Conservation (phyloP, 2,113 vertebrate genomes). For the Anseranas semipalmata region DNA sequence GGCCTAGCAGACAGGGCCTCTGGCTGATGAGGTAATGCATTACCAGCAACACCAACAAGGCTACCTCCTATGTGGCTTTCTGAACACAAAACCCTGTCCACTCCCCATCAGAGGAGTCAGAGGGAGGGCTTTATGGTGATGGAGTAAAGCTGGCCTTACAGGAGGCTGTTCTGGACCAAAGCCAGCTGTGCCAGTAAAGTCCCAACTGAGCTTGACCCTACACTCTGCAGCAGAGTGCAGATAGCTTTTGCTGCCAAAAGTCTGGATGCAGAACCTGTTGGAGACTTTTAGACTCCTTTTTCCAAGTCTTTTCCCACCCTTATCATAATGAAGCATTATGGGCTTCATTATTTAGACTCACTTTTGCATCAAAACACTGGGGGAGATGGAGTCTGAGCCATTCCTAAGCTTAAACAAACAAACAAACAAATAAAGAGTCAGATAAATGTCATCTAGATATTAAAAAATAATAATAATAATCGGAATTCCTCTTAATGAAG, state of each 20-base stretch:
- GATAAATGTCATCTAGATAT: background rate
- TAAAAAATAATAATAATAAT: background rate
- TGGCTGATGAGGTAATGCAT: background rate
- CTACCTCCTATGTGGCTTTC: background rate
- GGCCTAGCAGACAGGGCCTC: background rate
- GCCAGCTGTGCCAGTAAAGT: background rate
- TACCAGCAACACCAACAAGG: background rate
- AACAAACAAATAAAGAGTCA: background rate
- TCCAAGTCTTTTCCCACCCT: background rate
- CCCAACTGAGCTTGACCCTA: rapidly evolving
- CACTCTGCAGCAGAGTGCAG: background rate
- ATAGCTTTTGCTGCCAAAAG: background rate
- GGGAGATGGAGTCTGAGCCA: background rate
- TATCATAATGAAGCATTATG: background rate
- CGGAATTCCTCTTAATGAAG: background rate
- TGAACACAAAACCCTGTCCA: background rate
- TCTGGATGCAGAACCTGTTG: background rate
- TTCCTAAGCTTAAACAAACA: background rate
- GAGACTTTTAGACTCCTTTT: background rate
- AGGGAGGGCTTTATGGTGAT: background rate
- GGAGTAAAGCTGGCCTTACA: background rate
- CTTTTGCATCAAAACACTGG: background rate
- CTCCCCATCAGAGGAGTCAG: background rate
- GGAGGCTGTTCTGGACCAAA: background rate
- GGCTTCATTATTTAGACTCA: background rate